Evolutionary conservation across 1,140 invertebrate species (phyloP), one percentile per base, ranked within the genome.

Genomic region (Drosophila santomea): DNA sequence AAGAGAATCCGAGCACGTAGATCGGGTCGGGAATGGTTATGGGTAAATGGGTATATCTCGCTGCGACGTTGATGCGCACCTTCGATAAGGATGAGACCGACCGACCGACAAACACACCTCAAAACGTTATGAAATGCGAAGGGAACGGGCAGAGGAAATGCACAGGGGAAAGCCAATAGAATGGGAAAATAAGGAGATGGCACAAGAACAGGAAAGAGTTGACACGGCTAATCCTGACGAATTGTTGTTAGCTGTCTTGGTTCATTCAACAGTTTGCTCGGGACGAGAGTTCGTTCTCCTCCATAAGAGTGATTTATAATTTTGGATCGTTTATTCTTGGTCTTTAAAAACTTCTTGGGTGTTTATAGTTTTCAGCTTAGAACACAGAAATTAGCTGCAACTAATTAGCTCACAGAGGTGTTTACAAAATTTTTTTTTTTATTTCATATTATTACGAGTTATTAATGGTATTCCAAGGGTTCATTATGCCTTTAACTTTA

Each of bases 51-150:
- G 45, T 45, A 45, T 71, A 62, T 51, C 41, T 64, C 58, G 75
- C 55, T 76, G 82, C 76, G 82, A 82, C 83, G 82, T 73, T 88
- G 82, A 86, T 86, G 82, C 79, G 82, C 83, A 83, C 82, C 83
- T 86, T 76, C 67, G 82, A 86, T 86, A 86, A 86, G 82, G 79
- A 88, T 82, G 66, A 74, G 56, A 48, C 61, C 48, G 78, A 45
- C 61, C 48, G 56, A 48, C 61, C 48, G 78, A 45, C 61, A n/a
- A 52, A 60, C 60, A 82, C 78, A 88, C 83, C 63, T 74, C 58
- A 52, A 55, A 76, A 48, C 51, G 54, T 76, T 84, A 84, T 72
- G 80, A 79, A 79, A 69, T 43, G 54, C 48, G 25, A 20, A 28
- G 36, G 20, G 36, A 50, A 25, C 45, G 8, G 39, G 14, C 23